phyloP scores from a whole-genome alignment of 2,797 vertebrate genomes.

The Sebastes glaucus region DNA sequence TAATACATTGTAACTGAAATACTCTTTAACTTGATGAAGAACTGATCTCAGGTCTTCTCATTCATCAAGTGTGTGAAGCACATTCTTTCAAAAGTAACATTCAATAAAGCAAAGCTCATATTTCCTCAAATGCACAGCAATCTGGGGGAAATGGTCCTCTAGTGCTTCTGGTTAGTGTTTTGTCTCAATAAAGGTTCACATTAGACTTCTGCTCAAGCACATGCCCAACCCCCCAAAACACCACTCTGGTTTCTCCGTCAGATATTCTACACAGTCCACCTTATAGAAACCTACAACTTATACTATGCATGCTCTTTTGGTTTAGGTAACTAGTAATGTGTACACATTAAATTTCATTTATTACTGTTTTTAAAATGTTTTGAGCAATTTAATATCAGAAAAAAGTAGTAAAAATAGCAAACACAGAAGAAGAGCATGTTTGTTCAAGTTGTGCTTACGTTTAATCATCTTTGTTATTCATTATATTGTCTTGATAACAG shows the following conservation, averaged over 20 bases:
- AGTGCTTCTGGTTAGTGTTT: slow-evolving; percentile 69
- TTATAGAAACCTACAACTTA: not conserved
- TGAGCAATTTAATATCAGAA: not conserved
- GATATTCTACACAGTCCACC: slow-evolving; percentile 3
- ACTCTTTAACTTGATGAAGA: not conserved
- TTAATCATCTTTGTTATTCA: not conserved
- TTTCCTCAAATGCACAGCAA: slow-evolving; percentile 58
- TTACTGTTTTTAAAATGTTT: not conserved
- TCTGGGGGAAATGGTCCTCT: slow-evolving; percentile 53
- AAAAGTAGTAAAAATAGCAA: not conserved
- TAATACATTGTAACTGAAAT: not conserved
- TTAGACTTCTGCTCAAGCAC: slow-evolving; percentile 19
- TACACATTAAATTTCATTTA: not conserved
- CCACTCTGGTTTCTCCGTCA: slow-evolving; percentile 1
- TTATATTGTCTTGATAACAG: not conserved
- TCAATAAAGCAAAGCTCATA: slow-evolving; percentile 58
- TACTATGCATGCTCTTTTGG: too few relatives aligned
- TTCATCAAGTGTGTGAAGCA: slow-evolving; percentile 28
- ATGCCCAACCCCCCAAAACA: not conserved
- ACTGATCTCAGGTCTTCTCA: slow-evolving; percentile 20
- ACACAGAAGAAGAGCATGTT: not conserved
- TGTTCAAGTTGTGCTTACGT: not conserved
- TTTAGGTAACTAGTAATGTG: not conserved
- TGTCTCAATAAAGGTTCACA: slow-evolving; percentile 54
- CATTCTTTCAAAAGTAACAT: slow-evolving; percentile 40